Percentiles rank a stretch among this genome's conserved stretches.
Conservation (phyloP, 2,113 vertebrate genomes). For the Oriolus oriolus region DNA sequence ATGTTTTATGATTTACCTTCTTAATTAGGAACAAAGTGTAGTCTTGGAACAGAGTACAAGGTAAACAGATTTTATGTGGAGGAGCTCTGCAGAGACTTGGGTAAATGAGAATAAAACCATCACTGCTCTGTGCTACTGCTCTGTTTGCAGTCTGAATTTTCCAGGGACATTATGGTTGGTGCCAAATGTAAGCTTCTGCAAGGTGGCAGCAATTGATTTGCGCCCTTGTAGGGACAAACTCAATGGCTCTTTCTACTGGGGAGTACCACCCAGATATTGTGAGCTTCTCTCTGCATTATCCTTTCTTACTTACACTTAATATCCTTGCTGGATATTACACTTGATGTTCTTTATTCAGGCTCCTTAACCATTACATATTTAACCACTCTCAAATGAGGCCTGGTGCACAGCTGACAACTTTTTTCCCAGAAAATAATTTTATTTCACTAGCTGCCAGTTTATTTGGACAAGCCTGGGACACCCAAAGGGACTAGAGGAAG, state of each 20-base stretch:
- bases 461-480: not conserved
- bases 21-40: conserved; percentile 7
- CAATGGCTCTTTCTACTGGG: not conserved
- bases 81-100: not conserved
- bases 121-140: not conserved
- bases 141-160: not conserved
- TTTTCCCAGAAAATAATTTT: not conserved
- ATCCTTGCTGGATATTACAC: not conserved
- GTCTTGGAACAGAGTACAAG: not conserved
- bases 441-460: not conserved
- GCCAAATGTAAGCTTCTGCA: not conserved
- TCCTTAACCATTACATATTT: not conserved
- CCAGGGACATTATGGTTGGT: fast-evolving
- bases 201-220: fast-evolving
- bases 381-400: not conserved
- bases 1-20: conserved; percentile 30
- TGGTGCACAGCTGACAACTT: not conserved
- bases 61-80: not conserved
- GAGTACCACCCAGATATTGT: not conserved
- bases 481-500: not conserved
- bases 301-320: not conserved
- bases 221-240: not conserved
- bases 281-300: not conserved
- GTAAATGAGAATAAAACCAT: not conserved
- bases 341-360: not conserved